Percentiles rank a stretch among this genome's conserved stretches.
phyloP scores from a whole-genome alignment of 2,888 invertebrate genomes.

The Dioctria linearis region DNA sequence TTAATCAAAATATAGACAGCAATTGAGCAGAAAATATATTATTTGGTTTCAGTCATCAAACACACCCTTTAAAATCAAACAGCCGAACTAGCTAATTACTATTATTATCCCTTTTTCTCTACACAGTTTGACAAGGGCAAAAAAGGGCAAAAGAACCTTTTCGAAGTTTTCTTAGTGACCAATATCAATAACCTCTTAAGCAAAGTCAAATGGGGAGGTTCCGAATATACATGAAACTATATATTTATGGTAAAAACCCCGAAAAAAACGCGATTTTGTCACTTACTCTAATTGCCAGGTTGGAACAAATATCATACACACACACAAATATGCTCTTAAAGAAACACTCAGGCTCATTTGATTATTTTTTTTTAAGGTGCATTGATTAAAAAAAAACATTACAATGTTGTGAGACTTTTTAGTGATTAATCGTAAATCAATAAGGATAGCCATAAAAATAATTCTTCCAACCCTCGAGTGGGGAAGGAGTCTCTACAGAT shows the following conservation, averaged over 20 bases:
- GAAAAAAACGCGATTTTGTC: conserved; percentile 14
- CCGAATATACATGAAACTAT: not conserved
- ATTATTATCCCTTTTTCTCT: too few relatives aligned
- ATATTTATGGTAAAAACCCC: not conserved
- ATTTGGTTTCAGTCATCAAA: too few relatives aligned
- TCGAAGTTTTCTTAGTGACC: not conserved
- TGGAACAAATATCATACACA: not conserved
- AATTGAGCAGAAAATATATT: too few relatives aligned
- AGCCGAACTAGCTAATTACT: too few relatives aligned
- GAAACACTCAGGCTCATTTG: too few relatives aligned
- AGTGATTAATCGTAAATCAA: conserved; percentile 40
- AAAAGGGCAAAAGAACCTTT: too few relatives aligned
- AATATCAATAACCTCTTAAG: conserved; percentile 29
- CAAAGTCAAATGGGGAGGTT: conserved; percentile 28
- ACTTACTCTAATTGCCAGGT: conserved; percentile 19
- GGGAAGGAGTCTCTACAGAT: not conserved
- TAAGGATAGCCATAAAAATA: conserved; percentile 17
- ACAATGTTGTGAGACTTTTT: not conserved
- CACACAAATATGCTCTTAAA: too few relatives aligned
- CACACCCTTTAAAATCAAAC: too few relatives aligned
- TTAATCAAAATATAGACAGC: too few relatives aligned
- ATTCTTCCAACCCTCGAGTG: not conserved
- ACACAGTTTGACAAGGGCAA: too few relatives aligned
- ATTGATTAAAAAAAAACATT: conserved; percentile 29
- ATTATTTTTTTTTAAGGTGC: not conserved